Base-by-base conservation (phyloP, 1,140 invertebrate genomes). In the Phymorhynchus buccinoides region DNA sequence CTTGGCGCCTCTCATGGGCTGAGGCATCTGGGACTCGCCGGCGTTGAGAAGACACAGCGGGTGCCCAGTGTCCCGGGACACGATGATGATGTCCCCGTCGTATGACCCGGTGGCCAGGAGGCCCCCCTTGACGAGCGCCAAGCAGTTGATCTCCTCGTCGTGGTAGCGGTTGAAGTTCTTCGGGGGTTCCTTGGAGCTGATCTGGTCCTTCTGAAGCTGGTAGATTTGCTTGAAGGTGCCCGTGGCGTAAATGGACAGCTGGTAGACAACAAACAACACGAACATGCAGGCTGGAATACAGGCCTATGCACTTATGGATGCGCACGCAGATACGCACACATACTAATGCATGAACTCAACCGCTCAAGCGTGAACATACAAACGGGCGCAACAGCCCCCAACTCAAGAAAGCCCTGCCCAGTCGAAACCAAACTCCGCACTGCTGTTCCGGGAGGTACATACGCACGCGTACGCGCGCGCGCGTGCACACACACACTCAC, bases 71-170 rank as follows among this genome's bases (percentile, higher is more conserved):
- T 96, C 95, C 44, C 96, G 91, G 84, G 95, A 95, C 96, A 96
- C 97, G 41, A 97, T 94, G 71, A 96, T 93, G 9, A 97, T 93
- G 91, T 96, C 96, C 1, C 96, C 96, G 86, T 95, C 95, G 88
- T 96, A 96, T 1, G 94, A 90, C 18, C 88, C 89, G 14, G 96
- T 96, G 14, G 95, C 96, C 0, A 97, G 90, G 0, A 95, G 93
- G 88, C 96, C 94, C 1, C 95, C 89, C 44, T 86, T 71, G 6
- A 89, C 42, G 39, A 89, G 88, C 6, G 87, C 95, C 6, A 95
- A 95, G 48, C 95, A 95, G 62, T 96, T 93, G 77, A 97, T 95
- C 88, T 96, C 95, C 83, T 96, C 96, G 0, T 94, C 94, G 90
- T 97, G 96, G n/a, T 94, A 94, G 37, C 90, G 94, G 86, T 94